A percentile compares a stretch with the other conserved stretches of the same genome.
Evolutionary conservation across 2,888 invertebrate species (phyloP).

Genomic region (Euphydryas editha): DNA sequence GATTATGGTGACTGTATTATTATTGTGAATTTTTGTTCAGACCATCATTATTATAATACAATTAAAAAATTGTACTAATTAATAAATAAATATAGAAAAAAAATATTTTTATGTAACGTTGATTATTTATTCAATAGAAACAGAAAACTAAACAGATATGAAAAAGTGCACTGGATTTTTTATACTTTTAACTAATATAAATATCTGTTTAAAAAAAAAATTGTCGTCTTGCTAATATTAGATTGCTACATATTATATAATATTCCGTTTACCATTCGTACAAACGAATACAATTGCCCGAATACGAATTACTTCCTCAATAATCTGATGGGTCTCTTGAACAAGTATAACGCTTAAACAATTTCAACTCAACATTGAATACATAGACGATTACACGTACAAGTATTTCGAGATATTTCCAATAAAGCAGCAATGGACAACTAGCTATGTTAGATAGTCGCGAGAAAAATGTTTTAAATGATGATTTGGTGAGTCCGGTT

Average conservation of each 20-base stretch:
- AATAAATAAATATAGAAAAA: no score
- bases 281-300: slow-evolving; percentile 14
- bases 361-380: not conserved
- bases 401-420: not conserved
- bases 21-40: no score
- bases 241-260: not conserved
- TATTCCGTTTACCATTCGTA: not conserved
- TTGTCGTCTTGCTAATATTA: not conserved
- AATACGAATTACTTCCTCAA: slow-evolving; percentile 14
- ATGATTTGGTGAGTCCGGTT: not conserved
- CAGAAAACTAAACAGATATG: no score
- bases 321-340: not conserved
- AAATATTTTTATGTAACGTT: no score
- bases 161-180: no score
- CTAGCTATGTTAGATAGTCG: not conserved
- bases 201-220: no score
- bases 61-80: no score
- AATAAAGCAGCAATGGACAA: not conserved
- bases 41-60: no score
- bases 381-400: not conserved
- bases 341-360: not conserved
- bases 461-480: not conserved
- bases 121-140: no score
- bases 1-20: no score
- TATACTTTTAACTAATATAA: no score